Evolutionary conservation across 2,113 vertebrate genomes (phyloP).

Genomic region (Erpornis zantholeuca): DNA sequence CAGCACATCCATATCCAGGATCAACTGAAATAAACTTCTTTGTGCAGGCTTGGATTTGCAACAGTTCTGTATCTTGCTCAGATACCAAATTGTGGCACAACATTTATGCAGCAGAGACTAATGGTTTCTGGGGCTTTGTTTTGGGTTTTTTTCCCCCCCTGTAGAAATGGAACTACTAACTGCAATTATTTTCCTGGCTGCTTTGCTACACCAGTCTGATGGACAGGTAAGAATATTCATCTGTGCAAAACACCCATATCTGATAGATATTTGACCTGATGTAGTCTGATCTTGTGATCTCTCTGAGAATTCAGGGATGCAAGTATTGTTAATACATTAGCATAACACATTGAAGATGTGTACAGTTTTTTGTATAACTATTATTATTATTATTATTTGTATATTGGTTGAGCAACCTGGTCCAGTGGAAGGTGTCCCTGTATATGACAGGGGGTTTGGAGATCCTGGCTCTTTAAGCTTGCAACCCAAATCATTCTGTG

Average conservation of each 20-base stretch:
- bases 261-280: background rate
- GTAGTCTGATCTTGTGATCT: background rate
- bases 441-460: background rate
- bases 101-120: background rate
- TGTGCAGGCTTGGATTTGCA: background rate
- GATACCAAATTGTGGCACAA: background rate
- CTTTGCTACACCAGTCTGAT: background rate
- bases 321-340: background rate
- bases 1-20: background rate
- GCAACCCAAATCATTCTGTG: background rate
- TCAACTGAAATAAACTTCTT: background rate
- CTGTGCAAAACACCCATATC: background rate
- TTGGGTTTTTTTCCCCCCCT: background rate
- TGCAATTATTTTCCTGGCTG: background rate
- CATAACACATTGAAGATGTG: background rate
- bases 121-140: fast-evolving
- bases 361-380: background rate
- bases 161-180: constrained; percentile 7
- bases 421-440: background rate
- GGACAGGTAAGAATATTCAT: constrained; percentile 19
- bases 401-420: background rate
- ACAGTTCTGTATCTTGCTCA: background rate
- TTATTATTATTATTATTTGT: background rate
- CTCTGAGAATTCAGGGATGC: background rate
- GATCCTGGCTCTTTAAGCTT: background rate